phyloP scores from a whole-genome alignment of 2,113 vertebrate species.

The Hemiprocne comata region DNA sequence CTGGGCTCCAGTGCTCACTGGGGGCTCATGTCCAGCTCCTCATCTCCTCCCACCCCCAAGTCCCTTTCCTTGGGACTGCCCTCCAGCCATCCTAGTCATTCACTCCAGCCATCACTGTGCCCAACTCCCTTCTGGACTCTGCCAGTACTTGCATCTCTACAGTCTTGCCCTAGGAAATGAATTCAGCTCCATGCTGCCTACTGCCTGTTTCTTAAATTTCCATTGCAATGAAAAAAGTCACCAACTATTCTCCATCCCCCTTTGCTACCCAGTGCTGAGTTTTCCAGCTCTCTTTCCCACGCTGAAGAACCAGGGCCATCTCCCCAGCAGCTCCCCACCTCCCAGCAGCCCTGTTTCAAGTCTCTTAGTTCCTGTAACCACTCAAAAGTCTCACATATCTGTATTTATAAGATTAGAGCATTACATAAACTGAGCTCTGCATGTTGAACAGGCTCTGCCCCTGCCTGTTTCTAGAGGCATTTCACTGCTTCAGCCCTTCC shows the following conservation, averaged over 20 bases:
- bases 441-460: not conserved
- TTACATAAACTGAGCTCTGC: not conserved
- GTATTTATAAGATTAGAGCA: not conserved
- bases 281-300: not conserved
- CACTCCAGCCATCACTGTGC: not conserved
- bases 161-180: not conserved
- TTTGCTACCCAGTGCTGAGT: accelerated
- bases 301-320: not conserved
- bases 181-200: accelerated
- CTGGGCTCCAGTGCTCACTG: no score
- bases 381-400: not conserved
- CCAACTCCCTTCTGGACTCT: not conserved
- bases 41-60: no score
- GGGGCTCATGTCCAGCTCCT: no score
- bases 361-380: not conserved
- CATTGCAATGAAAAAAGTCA: not conserved
- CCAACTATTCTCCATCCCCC: not conserved
- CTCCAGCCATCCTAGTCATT: no score
- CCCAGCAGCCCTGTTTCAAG: not conserved
- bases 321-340: not conserved
- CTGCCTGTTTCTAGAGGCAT: not conserved
- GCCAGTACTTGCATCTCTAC: not conserved
- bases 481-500: not conserved
- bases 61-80: no score
- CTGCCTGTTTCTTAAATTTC: not conserved